Evolutionary conservation across 2,797 vertebrate species (phyloP), one percentile per base, ranked within the genome.

Genomic region (Jordanella pulchra): DNA sequence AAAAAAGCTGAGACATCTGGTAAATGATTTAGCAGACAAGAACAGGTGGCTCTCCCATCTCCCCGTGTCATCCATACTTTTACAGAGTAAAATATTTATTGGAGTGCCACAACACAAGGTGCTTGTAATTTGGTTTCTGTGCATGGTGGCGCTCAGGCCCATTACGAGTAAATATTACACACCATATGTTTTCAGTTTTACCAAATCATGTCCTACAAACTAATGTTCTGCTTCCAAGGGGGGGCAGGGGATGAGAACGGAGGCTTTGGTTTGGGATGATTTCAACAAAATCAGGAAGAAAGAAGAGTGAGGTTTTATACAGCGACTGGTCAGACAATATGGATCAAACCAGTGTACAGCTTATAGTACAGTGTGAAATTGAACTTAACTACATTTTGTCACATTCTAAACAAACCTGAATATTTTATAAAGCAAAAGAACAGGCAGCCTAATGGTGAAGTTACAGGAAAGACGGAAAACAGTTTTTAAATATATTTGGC

Each of bases 111-210:
- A 84, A 83, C 89, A 79, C 14, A 12, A 73, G 76, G 73, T 71
- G 73, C 72, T 86, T 58, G 54, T 90, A 83, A 92, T 92, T 88
- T 88, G 75, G 85, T 85, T 88, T 90, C 83, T 61, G 18, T 27
- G 73, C 84, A 81, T 82, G 82, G 82, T 77, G 82, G 88, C 78
- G 76, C 81, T 82, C 76, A 66, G 81, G 77, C 86, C 90, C 85
- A 89, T 91, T 90, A 89, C 83, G 82, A 83, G 87, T 89, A 87
- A 88, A 89, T 86, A 89, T 90, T 84, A 81, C 9, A 28, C 1
- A 15, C 90, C 88, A 88, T 89, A 91, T 88, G 86, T 83, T 89
- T 91, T 84, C 72, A 80, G 84, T 84, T 87, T 86, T 77, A 86
- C 79, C 77, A 83, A 90, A 78, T 89, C 85, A 87, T 87, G 78